Percentiles rank a stretch among this genome's conserved stretches.
Evolutionary conservation across 2,797 vertebrate genomes (phyloP).

Genomic region (Esox lucius): DNA sequence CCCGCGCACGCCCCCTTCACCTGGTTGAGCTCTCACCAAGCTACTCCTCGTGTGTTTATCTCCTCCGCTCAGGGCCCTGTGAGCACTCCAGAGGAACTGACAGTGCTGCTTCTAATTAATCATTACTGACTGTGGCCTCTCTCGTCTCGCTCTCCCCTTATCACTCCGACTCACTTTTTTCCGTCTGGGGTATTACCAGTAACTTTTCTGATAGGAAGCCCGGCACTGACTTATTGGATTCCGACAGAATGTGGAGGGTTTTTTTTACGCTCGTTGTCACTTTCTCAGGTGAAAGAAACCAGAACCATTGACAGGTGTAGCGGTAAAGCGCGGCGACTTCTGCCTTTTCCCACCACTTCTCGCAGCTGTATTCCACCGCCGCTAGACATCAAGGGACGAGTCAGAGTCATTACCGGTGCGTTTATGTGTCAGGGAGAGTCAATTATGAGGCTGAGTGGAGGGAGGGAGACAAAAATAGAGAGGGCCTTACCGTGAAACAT

Average conservation of each 20-base stretch:
- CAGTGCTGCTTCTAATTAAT: conserved; percentile 5
- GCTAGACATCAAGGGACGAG: conserved; percentile 51
- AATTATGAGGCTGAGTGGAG: conserved; percentile 45
- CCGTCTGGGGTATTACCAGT: neutral
- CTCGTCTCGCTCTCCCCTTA: neutral
- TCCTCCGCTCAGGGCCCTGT: neutral
- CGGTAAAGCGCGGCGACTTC: conserved; percentile 28
- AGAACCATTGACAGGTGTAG: neutral
- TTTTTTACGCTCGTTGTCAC: too few relatives aligned
- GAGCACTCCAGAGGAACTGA: neutral
- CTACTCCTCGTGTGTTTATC: conserved; percentile 2
- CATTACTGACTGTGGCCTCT: neutral
- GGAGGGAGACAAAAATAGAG: conserved; percentile 10
- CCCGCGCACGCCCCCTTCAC: conserved; percentile 17
- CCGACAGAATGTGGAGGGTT: conserved; percentile 9
- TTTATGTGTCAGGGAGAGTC: conserved; percentile 59
- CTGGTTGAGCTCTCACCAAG: neutral
- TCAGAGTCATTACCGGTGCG: conserved; percentile 46
- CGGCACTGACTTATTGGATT: conserved; percentile 1
- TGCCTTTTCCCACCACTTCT: conserved; percentile 16
- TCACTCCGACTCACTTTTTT: neutral
- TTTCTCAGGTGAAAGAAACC: neutral
- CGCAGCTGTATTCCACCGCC: conserved; percentile 33
- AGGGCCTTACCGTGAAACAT: conserved; percentile 24
- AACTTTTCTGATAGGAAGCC: conserved; percentile 18